Evolutionary conservation across 2,888 invertebrate species (phyloP).

Genomic region (Drosophila multiciliata): DNA sequence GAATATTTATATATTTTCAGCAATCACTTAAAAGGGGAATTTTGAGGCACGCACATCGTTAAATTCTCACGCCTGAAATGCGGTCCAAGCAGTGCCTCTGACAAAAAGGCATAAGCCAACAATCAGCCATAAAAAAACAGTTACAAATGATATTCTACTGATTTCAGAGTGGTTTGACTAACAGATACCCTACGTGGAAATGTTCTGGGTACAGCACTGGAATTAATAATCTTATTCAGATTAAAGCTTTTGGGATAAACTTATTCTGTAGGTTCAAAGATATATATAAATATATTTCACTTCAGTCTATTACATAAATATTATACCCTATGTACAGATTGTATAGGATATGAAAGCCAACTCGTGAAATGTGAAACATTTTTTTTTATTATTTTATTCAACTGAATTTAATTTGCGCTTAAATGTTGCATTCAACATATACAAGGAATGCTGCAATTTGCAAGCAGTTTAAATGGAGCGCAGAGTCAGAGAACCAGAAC

Average conservation of each 20-base stretch:
- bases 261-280: neutral
- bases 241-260: too few relatives aligned
- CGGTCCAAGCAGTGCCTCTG: conserved; percentile 43
- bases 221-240: neutral
- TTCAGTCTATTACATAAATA: neutral
- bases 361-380: conserved; percentile 41
- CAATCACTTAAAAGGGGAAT: neutral
- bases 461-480: conserved; percentile 67
- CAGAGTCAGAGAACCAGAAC: conserved; percentile 14
- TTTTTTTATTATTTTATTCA: conserved; percentile 31
- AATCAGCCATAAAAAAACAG: conserved; percentile 30
- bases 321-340: neutral
- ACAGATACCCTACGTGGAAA: conserved; percentile 1
- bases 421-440: conserved; percentile 47
- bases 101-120: conserved; percentile 41
- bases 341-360: conserved; percentile 5
- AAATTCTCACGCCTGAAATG: conserved; percentile 69
- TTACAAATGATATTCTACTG: neutral
- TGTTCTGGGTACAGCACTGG: neutral
- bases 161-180: neutral
- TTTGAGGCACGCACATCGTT: conserved; percentile 62
- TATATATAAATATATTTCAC: neutral
- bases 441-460: conserved; percentile 37
- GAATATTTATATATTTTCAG: neutral
- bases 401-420: conserved; percentile 40